These are phyloP conservation scores for Pantherophis vulpinus DNA, from an alignment of 2,797 vertebrate species.

Conservation along the genomic window DNA sequence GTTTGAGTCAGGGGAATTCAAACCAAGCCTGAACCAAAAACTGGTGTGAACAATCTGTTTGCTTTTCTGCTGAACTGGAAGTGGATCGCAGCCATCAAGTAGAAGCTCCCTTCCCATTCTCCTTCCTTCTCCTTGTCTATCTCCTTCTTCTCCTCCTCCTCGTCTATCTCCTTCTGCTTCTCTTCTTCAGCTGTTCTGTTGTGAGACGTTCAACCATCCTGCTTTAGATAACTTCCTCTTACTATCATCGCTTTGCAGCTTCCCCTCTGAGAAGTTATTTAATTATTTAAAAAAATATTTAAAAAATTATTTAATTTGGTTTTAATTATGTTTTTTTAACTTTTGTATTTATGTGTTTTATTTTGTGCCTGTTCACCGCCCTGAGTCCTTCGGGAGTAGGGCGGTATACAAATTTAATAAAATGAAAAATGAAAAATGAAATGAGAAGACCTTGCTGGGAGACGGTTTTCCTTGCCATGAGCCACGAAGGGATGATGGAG, in stretches of 20 bases:
- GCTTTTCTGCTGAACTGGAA: neutral
- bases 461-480: neutral
- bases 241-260: neutral
- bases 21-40: conserved; percentile 52
- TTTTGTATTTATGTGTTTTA: no score
- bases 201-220: neutral
- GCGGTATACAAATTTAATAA: no score
- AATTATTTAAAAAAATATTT: no score
- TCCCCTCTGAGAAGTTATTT: neutral
- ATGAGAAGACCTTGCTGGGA: neutral
- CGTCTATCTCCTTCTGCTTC: neutral
- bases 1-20: conserved; percentile 41
- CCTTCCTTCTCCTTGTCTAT: neutral
- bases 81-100: neutral
- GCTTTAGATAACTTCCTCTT: neutral
- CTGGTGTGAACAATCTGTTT: neutral
- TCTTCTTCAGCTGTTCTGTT: neutral
- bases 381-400: no score
- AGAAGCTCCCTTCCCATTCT: neutral
- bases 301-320: no score
- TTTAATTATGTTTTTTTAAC: no score
- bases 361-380: no score
- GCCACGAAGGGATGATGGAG: neutral
- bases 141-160: no score
- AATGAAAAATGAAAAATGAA: no score